Evolutionary conservation across 2,797 vertebrate species (phyloP).

Genomic region (Prunella strophiata): DNA sequence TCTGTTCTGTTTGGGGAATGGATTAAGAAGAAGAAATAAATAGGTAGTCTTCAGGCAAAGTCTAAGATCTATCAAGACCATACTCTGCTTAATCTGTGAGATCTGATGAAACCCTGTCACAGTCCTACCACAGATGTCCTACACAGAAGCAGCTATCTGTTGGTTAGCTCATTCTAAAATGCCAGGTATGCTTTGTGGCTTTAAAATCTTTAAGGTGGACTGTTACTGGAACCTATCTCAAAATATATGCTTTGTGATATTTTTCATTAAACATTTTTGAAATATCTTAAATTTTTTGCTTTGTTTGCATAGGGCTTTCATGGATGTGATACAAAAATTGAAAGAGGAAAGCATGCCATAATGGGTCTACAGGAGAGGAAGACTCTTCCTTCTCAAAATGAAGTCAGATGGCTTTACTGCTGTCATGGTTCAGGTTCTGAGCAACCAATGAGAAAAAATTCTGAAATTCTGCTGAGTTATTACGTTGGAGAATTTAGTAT

Average conservation of each 20-base stretch:
- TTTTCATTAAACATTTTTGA: not conserved
- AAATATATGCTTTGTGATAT: not conserved
- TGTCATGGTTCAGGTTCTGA: not conserved
- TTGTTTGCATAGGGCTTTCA: not conserved
- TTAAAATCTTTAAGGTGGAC: not conserved
- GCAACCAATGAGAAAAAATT: not conserved
- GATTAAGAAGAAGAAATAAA: not conserved
- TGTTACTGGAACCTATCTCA: no score
- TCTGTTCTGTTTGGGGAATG: not conserved
- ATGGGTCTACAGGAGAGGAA: not conserved
- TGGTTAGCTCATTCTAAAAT: not conserved
- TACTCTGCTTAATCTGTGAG: not conserved
- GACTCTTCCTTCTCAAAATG: not conserved
- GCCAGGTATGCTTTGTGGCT: not conserved
- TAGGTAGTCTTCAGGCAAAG: not conserved
- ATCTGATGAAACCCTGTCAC: not conserved
- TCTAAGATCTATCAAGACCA: not conserved
- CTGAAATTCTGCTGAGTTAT: not conserved
- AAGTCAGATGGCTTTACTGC: not conserved
- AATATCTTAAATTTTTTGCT: not conserved
- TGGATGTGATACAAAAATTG: not conserved
- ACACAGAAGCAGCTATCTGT: not conserved
- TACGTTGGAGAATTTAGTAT: not conserved
- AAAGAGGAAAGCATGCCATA: not conserved
- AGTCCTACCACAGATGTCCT: not conserved